Conservation (phyloP, 2,797 vertebrate genomes). For the Spinus pinus region DNA sequence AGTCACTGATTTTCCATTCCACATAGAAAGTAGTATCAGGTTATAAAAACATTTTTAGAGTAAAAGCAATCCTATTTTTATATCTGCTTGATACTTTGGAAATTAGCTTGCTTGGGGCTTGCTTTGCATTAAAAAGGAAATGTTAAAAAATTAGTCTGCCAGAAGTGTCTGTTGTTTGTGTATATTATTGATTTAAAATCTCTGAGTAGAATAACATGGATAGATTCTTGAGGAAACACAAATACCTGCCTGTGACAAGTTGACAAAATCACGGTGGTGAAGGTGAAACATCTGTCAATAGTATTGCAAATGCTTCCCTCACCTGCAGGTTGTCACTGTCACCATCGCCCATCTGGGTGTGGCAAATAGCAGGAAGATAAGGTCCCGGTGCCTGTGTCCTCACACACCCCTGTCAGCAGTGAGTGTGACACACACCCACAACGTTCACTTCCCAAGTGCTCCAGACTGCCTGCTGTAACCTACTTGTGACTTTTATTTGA, state of each 20-base stretch:
- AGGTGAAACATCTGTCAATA: neutral
- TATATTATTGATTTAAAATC: neutral
- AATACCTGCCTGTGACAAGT: neutral
- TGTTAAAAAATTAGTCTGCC: neutral
- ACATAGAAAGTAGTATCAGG: neutral
- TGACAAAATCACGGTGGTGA: neutral
- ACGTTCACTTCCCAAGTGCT: neutral
- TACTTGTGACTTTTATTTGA: neutral
- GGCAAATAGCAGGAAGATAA: neutral
- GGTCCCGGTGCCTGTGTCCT: fast-evolving
- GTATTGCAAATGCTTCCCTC: neutral
- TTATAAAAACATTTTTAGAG: neutral
- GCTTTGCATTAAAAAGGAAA: neutral
- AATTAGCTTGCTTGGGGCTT: neutral
- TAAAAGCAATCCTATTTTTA: neutral
- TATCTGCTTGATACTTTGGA: neutral
- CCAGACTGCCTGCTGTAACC: neutral
- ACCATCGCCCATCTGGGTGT: neutral
- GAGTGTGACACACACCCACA: neutral
- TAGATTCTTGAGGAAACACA: neutral
- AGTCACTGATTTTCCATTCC: neutral
- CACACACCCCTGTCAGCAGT: neutral
- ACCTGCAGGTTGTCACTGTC: neutral
- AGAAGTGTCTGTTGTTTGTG: neutral
- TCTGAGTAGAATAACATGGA: neutral